Conservation (phyloP, 2,113 vertebrate species). For the Ahaetulla prasina region DNA sequence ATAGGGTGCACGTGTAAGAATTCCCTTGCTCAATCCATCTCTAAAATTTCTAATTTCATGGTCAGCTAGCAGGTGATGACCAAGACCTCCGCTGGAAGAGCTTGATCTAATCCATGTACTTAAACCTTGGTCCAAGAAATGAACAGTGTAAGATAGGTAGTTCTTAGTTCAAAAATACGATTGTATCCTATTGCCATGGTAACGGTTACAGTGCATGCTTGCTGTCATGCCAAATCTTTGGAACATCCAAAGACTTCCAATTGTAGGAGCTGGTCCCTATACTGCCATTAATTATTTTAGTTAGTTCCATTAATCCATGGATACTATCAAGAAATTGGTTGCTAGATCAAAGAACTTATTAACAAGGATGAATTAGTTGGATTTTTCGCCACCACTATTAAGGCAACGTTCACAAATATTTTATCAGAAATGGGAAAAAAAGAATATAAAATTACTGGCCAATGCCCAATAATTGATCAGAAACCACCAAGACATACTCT, state of each 20-base stretch:
- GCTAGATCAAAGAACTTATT: conserved; percentile 5
- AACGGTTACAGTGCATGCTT: conserved; percentile 1
- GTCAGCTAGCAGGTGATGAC: background rate
- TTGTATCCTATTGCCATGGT: background rate
- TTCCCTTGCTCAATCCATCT: background rate
- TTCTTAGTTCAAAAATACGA: background rate
- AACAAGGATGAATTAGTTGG: background rate
- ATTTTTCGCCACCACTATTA: background rate
- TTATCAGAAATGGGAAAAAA: background rate
- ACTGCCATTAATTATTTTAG: background rate
- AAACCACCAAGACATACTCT: background rate
- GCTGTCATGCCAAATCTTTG: background rate
- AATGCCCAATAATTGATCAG: background rate
- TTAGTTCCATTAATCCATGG: background rate
- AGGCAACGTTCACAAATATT: background rate
- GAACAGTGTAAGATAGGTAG: background rate
- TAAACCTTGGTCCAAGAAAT: background rate
- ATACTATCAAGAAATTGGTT: fast-evolving
- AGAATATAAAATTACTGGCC: background rate
- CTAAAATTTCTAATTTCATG: background rate
- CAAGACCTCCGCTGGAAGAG: background rate
- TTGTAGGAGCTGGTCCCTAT: background rate
- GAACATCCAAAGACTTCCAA: conserved; percentile 1
- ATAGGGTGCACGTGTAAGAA: background rate
- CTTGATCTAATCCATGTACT: background rate